phyloP scores from a whole-genome alignment of 1,140 invertebrate genomes.

The Belonocnema kinseyi region DNA sequence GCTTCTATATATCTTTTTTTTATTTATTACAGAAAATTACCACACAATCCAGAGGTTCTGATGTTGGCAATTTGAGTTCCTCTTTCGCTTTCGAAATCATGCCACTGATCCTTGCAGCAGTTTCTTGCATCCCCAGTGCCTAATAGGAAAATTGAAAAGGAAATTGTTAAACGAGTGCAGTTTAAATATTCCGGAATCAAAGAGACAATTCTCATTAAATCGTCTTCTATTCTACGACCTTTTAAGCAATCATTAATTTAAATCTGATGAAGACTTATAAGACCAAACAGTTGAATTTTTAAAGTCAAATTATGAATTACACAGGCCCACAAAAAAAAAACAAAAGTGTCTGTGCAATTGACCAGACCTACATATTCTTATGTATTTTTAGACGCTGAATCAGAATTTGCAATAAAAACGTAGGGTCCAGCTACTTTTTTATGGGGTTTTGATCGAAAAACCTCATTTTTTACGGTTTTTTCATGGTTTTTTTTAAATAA shows the following conservation, averaged over 20 bases:
- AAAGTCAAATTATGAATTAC: background rate
- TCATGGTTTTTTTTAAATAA: too few species aligned
- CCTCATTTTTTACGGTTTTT: too few species aligned
- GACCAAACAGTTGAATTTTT: background rate
- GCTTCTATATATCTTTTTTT: background rate
- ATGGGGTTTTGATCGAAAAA: too few species aligned
- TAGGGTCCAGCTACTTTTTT: too few species aligned
- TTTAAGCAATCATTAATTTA: background rate
- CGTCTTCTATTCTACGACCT: conserved; percentile 4
- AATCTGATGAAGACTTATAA: too few species aligned
- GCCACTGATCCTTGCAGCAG: conserved; percentile 82
- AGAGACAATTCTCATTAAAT: conserved; percentile 9
- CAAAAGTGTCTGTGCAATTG: too few species aligned
- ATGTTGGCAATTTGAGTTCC: conserved; percentile 79
- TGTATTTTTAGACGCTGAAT: too few species aligned
- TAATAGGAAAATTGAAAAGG: conserved; percentile 54
- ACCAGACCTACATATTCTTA: too few species aligned
- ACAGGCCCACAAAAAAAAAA: too few species aligned
- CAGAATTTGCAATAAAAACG: too few species aligned
- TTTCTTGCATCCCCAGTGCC: conserved; percentile 85
- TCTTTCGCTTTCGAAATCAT: conserved; percentile 85
- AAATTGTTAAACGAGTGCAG: background rate
- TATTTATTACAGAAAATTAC: conserved; percentile 70
- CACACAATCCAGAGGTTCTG: conserved; percentile 81
- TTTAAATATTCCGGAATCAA: too few species aligned